Evolutionary conservation across 1,140 invertebrate species (phyloP).

Genomic region (Littorina saxatilis): DNA sequence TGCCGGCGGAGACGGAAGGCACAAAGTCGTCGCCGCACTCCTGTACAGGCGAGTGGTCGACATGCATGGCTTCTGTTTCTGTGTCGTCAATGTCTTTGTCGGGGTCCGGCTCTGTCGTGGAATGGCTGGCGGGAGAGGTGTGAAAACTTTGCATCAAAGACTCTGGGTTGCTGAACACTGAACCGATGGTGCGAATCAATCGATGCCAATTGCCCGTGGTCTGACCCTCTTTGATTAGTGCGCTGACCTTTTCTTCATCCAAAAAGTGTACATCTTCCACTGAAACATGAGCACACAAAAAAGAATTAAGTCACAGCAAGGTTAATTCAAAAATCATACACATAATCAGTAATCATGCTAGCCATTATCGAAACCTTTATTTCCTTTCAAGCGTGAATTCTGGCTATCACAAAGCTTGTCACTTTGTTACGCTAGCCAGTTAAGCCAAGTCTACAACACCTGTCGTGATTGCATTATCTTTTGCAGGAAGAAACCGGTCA

Average conservation of each 20-base stretch:
- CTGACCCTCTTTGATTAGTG: constrained; percentile 83
- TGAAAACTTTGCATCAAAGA: constrained; percentile 84
- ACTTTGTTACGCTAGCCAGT: too few species aligned
- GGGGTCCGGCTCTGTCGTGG: constrained; percentile 77
- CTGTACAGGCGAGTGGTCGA: constrained; percentile 21
- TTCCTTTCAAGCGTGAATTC: too few species aligned
- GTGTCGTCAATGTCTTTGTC: constrained; percentile 80
- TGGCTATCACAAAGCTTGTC: too few species aligned
- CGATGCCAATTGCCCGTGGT: constrained; percentile 80
- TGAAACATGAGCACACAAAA: constrained; percentile 34
- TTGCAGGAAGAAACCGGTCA: too few species aligned
- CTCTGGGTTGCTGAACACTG: constrained; percentile 85
- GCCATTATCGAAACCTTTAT: too few species aligned
- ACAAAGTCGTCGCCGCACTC: constrained; percentile 18
- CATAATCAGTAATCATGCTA: too few species aligned
- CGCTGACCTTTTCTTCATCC: constrained; percentile 81
- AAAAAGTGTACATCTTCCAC: constrained; percentile 70
- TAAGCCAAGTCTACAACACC: too few species aligned
- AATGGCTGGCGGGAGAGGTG: constrained; percentile 28
- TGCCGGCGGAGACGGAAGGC: neutral
- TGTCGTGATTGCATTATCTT: too few species aligned
- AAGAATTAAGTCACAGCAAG: too few species aligned
- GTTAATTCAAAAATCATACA: too few species aligned
- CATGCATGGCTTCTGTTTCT: constrained; percentile 42
- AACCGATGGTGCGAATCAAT: constrained; percentile 83